Evolutionary conservation across 2,113 vertebrate genomes (phyloP).

Genomic region (Chaenogobius annularis): DNA sequence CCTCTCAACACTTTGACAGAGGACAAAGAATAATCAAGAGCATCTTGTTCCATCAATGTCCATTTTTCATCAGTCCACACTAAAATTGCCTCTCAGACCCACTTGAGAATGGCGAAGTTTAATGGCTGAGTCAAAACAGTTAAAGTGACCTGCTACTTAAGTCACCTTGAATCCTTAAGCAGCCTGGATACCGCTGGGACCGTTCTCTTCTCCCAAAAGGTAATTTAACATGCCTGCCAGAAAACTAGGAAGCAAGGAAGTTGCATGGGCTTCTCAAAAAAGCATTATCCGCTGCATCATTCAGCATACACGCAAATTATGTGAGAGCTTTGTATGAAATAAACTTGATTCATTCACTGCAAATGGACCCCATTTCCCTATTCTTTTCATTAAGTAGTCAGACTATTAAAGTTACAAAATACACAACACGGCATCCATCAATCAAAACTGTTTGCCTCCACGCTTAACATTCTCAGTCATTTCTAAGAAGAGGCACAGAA

Average conservation of each 20-base stretch:
- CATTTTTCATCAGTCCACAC: constrained; percentile 33
- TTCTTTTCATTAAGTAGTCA: constrained; percentile 2
- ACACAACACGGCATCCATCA: not conserved
- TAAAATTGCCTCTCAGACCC: constrained; percentile 24
- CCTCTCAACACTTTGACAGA: constrained; percentile 16
- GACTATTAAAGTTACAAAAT: constrained; percentile 15
- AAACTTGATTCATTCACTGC: constrained; percentile 2
- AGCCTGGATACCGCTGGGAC: constrained; percentile 33
- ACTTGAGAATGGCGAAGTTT: constrained; percentile 31
- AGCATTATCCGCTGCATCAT: constrained; percentile 37
- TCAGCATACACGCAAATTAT: constrained; percentile 21
- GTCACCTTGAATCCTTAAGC: constrained; percentile 59
- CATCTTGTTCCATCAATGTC: constrained; percentile 18
- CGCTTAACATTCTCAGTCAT: not conserved
- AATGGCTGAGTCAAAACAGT: constrained; percentile 44
- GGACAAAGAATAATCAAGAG: constrained; percentile 16
- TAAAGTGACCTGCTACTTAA: constrained; percentile 44
- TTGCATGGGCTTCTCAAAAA: constrained; percentile 30
- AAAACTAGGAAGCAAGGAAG: constrained; percentile 35
- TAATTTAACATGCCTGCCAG: constrained; percentile 59
- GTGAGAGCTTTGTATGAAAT: not conserved
- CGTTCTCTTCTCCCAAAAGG: constrained; percentile 47
- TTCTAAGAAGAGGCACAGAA: not conserved
- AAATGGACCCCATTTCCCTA: constrained; percentile 7
- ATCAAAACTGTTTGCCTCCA: constrained; percentile 2